A percentile compares a stretch with the other conserved stretches of the same genome.
These are phyloP conservation scores for Allolobophora icterica DNA, from an alignment of 2,888 invertebrate species.

Conservation along the genomic window DNA sequence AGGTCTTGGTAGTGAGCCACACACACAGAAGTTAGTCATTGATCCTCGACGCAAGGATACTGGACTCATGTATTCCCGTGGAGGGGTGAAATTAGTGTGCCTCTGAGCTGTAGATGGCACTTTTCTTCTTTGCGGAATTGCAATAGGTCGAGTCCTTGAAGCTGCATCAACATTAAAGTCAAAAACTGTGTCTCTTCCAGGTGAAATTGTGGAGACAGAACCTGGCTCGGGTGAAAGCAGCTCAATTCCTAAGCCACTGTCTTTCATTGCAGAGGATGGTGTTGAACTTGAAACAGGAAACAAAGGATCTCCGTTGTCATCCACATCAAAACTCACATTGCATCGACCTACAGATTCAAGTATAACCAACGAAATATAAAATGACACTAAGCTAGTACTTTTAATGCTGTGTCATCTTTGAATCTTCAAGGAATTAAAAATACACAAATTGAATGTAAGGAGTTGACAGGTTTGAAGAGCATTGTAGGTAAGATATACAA, in stretches of 20 bases:
- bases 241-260: neutral
- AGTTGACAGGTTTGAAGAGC: no score
- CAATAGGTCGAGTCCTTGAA: neutral
- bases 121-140: neutral
- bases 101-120: neutral
- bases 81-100: constrained; percentile 37
- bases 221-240: neutral
- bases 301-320: neutral
- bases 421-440: neutral
- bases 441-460: no score
- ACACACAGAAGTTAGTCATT: constrained; percentile 7
- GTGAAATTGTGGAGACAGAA: neutral
- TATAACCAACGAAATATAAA: neutral
- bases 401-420: neutral
- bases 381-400: neutral
- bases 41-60: neutral
- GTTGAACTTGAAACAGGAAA: constrained; percentile 4
- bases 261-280: neutral
- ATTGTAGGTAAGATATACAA: no score
- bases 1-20: constrained; percentile 2
- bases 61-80: constrained; percentile 20
- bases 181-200: neutral
- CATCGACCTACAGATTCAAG: neutral
- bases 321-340: neutral
- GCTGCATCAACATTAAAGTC: neutral